Evolutionary conservation across 2,888 invertebrate genomes (phyloP).

Genomic region (Drosophila gaucha): DNA sequence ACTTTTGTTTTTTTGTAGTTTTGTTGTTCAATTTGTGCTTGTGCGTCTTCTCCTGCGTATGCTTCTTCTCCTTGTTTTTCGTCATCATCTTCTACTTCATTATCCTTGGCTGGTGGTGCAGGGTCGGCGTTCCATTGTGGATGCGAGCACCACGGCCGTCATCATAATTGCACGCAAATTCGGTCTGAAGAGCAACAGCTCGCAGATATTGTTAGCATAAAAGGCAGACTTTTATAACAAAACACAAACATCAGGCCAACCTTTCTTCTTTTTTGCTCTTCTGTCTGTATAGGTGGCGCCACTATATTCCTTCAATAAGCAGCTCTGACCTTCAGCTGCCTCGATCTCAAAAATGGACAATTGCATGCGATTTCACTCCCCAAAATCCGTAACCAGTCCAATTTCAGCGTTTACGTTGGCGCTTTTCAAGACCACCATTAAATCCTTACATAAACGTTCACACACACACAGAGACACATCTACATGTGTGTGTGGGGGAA

Average conservation of each 20-base stretch:
- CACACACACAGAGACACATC: neutral
- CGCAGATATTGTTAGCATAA: slow-evolving; percentile 7
- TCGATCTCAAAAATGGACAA: slow-evolving; percentile 9
- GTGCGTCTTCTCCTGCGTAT: neutral
- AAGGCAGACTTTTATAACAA: slow-evolving; percentile 2
- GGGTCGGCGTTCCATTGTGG: slow-evolving; percentile 13
- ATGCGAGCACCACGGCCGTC: slow-evolving; percentile 1
- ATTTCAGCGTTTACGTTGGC: slow-evolving; percentile 31
- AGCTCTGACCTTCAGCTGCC: slow-evolving; percentile 7
- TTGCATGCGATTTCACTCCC: slow-evolving; percentile 10
- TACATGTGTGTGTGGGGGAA: neutral
- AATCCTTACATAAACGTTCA: slow-evolving; percentile 20
- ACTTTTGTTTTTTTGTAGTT: slow-evolving; percentile 7
- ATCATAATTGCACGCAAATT: slow-evolving; percentile 29
- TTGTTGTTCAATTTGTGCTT: slow-evolving; percentile 18
- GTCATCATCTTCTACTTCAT: slow-evolving; percentile 7
- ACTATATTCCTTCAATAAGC: slow-evolving; percentile 3
- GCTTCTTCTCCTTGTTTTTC: too few species aligned
- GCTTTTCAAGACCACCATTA: slow-evolving; percentile 49
- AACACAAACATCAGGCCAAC: neutral
- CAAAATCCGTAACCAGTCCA: slow-evolving; percentile 16
- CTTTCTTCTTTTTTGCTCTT: neutral
- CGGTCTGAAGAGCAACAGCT: neutral
- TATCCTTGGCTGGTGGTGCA: slow-evolving; percentile 14
- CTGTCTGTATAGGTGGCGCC: too few species aligned